Percentiles rank a stretch among this genome's conserved stretches.
Evolutionary conservation across 1,140 invertebrate genomes (phyloP).

Genomic region (Camponotus vicinus): DNA sequence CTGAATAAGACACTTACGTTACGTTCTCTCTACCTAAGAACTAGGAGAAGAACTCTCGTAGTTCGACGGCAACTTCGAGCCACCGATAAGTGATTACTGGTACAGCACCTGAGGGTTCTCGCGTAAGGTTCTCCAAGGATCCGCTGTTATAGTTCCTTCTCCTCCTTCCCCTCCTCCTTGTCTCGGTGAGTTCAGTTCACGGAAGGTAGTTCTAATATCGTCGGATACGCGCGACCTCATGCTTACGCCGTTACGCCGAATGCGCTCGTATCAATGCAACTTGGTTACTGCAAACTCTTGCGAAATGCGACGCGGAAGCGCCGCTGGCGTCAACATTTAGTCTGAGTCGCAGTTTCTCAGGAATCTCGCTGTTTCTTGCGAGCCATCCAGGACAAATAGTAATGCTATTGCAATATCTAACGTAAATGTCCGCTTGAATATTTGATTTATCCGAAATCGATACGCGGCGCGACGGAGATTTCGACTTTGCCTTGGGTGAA

Average conservation of each 20-base stretch:
- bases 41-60: slow-evolving; percentile 44
- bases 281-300: slow-evolving; percentile 32
- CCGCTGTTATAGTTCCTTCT: neutral
- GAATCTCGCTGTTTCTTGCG: slow-evolving; percentile 36
- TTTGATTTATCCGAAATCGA: slow-evolving; percentile 55
- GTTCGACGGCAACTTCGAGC: slow-evolving; percentile 45
- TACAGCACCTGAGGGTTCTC: slow-evolving; percentile 40
- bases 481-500: neutral
- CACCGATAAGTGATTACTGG: slow-evolving; percentile 44
- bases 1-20: slow-evolving; percentile 37
- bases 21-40: slow-evolving; percentile 20
- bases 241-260: neutral
- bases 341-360: slow-evolving; percentile 36
- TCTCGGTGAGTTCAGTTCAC: neutral
- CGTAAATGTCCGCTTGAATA: slow-evolving; percentile 57
- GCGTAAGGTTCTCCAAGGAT: slow-evolving; percentile 2
- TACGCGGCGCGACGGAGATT: neutral
- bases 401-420: slow-evolving; percentile 55
- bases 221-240: neutral
- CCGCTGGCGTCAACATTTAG: slow-evolving; percentile 45
- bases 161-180: neutral
- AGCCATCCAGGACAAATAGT: slow-evolving; percentile 28
- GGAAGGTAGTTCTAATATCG: slow-evolving; percentile 35
- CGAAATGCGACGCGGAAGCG: slow-evolving; percentile 24
- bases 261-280: slow-evolving; percentile 26